Conservation (phyloP, 2,888 invertebrate genomes). For the Yponomeuta plumbellus region DNA sequence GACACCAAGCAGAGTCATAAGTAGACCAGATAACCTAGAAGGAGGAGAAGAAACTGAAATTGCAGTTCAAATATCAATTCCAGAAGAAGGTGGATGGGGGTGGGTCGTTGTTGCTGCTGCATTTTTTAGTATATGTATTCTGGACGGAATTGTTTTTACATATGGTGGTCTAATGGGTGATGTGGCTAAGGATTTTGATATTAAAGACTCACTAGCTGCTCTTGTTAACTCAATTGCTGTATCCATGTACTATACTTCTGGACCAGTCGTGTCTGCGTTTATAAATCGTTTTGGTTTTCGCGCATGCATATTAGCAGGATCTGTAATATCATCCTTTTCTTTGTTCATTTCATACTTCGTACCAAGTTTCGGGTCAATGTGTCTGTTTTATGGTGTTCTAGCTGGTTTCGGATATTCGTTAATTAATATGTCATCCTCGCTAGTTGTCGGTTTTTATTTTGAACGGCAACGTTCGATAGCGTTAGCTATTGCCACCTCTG, state of each 20-base stretch:
- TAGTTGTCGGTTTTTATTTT: constrained; percentile 68
- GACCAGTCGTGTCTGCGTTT: constrained; percentile 57
- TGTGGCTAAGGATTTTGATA: constrained; percentile 44
- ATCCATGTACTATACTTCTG: constrained; percentile 51
- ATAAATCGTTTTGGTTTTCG: constrained; percentile 67
- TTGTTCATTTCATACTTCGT: constrained; percentile 52
- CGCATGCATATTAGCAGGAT: constrained; percentile 55
- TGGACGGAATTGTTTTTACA: constrained; percentile 57
- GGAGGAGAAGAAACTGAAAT: constrained; percentile 64
- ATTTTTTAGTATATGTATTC: constrained; percentile 44
- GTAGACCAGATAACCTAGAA: constrained; percentile 40
- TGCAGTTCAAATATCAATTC: constrained; percentile 59
- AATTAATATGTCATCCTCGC: constrained; percentile 47
- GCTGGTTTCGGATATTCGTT: constrained; percentile 57
- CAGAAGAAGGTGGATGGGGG: constrained; percentile 63
- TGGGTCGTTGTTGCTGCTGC: constrained; percentile 57
- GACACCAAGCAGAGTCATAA: constrained; percentile 44
- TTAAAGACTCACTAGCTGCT: constrained; percentile 43
- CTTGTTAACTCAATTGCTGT: constrained; percentile 57
- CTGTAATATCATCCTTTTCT: constrained; percentile 45
- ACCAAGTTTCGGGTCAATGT: constrained; percentile 37
- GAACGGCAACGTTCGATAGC: constrained; percentile 56
- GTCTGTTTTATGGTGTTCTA: constrained; percentile 50
- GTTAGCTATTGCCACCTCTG: constrained; percentile 48
- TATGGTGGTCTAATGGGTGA: constrained; percentile 56